Conservation (phyloP, 2,888 invertebrate species). For the Dynastes tityus region DNA sequence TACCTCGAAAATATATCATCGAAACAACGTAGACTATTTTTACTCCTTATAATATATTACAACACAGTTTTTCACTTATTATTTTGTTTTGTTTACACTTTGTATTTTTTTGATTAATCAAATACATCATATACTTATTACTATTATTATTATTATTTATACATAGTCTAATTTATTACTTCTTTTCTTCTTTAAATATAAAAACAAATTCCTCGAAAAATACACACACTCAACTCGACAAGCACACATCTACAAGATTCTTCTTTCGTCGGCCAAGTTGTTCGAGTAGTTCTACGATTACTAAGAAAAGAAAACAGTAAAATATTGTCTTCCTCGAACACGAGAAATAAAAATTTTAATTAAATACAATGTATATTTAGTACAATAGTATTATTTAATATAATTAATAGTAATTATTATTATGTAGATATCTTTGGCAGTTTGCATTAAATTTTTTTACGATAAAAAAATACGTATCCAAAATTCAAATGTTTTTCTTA, state of each 20-base stretch:
- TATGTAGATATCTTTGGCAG: slow-evolving; percentile 36
- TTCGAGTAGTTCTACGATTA: neutral
- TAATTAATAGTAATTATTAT: slow-evolving; percentile 1
- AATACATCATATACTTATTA: neutral
- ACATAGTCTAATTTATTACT: neutral
- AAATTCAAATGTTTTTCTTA: no score
- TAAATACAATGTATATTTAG: neutral
- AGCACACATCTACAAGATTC: neutral
- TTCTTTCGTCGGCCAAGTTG: neutral
- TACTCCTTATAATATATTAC: neutral
- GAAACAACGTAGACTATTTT: no score
- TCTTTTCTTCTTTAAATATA: neutral
- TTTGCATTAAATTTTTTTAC: slow-evolving; percentile 20
- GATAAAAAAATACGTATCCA: neutral
- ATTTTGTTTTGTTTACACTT: neutral
- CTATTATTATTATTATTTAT: neutral
- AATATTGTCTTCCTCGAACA: neutral
- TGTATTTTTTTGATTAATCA: neutral
- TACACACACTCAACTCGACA: neutral
- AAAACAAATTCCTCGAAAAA: neutral
- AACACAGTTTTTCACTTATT: neutral
- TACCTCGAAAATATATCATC: no score
- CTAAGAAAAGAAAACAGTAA: neutral
- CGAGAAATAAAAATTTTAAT: neutral
- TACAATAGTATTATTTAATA: no score